Conservation (phyloP, 1,140 invertebrate genomes). For the Scaptomyza pallida region DNA sequence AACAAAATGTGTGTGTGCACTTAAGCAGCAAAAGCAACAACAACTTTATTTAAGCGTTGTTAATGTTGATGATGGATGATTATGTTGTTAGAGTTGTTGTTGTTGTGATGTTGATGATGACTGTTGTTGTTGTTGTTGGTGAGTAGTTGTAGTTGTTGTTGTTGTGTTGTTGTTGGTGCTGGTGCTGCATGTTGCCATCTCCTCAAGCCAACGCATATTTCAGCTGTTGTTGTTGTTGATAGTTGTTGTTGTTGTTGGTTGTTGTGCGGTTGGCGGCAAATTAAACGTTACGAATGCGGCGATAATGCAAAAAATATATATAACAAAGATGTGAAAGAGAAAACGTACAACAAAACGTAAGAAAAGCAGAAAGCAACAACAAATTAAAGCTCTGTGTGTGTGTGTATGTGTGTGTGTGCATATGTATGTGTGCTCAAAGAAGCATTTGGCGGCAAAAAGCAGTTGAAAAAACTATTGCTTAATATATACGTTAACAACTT, state of each 20-base stretch:
- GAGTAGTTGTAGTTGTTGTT: constrained; percentile 21
- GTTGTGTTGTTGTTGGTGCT: constrained; percentile 7
- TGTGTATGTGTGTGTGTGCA: constrained; percentile 5
- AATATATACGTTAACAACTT: constrained; percentile 5
- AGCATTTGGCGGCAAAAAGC: constrained; percentile 35
- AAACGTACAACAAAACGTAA: constrained; percentile 24
- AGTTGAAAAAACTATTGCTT: constrained; percentile 31
- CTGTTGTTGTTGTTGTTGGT: constrained; percentile 1
- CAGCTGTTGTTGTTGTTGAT: constrained; percentile 17
- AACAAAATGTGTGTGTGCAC: constrained; percentile 12
- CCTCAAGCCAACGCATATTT: constrained; percentile 32
- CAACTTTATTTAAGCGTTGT: constrained; percentile 6
- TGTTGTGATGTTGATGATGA: constrained; percentile 1
- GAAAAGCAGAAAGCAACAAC: constrained; percentile 24
- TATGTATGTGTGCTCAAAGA: constrained; percentile 20
- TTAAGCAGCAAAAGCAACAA: constrained; percentile 21
- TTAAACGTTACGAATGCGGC: constrained; percentile 50
- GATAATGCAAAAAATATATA: constrained; percentile 36
- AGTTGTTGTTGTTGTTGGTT: constrained; percentile 25
- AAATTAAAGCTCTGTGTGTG: constrained; percentile 29
- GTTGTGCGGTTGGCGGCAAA: constrained; percentile 32
- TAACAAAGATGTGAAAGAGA: constrained; percentile 50
- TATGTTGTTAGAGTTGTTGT: background rate
- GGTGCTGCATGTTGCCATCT: constrained; percentile 30
- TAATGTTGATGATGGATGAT: constrained; percentile 7